Evolutionary conservation across 2,888 invertebrate species (phyloP).

Genomic region (Tetramorium bicarinatum): DNA sequence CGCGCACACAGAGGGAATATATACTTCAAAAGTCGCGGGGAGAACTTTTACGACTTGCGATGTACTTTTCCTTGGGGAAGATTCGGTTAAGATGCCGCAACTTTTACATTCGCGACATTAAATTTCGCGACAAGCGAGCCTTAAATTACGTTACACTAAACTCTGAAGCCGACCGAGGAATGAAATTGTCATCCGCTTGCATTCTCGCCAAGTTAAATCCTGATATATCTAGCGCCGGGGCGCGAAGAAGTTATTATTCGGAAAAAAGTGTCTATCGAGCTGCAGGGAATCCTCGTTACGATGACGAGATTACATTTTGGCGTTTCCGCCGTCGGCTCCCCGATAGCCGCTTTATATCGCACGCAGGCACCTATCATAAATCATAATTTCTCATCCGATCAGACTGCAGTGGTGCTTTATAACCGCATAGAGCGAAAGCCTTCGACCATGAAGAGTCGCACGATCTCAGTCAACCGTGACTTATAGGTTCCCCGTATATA

Average conservation of each 20-base stretch:
- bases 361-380: conserved; percentile 45
- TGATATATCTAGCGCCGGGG: neutral
- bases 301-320: conserved; percentile 38
- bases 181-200: conserved; percentile 22
- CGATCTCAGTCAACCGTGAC: conserved; percentile 54
- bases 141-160: conserved; percentile 34
- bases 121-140: conserved; percentile 39
- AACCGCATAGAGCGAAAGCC: conserved; percentile 56
- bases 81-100: conserved; percentile 36
- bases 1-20: neutral
- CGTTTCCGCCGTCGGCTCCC: conserved; percentile 31
- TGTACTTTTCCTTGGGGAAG: conserved; percentile 30
- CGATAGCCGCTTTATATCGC: conserved; percentile 43
- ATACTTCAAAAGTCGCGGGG: conserved; percentile 32
- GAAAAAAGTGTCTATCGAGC: neutral
- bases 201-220: conserved; percentile 5
- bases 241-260: conserved; percentile 21
- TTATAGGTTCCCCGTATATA: conserved; percentile 31
- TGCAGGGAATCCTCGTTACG: conserved; percentile 6
- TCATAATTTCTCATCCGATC: conserved; percentile 55
- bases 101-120: conserved; percentile 43
- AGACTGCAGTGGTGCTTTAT: conserved; percentile 49
- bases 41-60: conserved; percentile 40
- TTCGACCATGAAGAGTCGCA: conserved; percentile 56
- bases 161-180: conserved; percentile 29